Conservation (phyloP, 53 echinoderm and acorn worm genomes). For the Hippasteria phrygiana region DNA sequence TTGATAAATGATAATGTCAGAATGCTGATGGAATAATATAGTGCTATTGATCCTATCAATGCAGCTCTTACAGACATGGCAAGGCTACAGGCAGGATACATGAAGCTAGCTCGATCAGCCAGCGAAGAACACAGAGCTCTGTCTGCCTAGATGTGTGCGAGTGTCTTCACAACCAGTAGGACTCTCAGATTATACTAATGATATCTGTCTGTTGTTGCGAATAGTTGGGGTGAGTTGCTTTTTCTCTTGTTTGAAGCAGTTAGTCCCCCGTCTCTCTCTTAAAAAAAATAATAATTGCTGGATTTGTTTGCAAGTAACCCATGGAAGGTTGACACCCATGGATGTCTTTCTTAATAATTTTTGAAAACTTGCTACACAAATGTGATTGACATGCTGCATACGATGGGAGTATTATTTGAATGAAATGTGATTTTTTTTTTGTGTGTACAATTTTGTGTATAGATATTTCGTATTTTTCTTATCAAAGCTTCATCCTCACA, state of each 20-base stretch:
- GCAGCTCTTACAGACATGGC: not conserved
- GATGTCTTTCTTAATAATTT: not conserved
- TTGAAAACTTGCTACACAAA: not conserved
- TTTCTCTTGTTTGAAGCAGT: not conserved
- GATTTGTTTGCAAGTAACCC: too few species aligned
- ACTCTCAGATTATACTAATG: slow-evolving; percentile 11
- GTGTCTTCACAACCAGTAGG: slow-evolving; percentile 3
- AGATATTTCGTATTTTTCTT: not conserved
- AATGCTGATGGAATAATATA: slow-evolving; percentile 52
- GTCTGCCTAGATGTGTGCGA: not conserved
- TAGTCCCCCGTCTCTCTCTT: too few species aligned
- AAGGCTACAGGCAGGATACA: not conserved
- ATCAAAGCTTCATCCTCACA: not conserved
- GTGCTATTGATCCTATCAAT: slow-evolving; percentile 31
- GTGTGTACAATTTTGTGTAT: not conserved
- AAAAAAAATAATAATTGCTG: too few species aligned
- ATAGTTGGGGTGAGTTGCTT: slow-evolving; percentile 21
- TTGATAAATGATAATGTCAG: slow-evolving; percentile 59
- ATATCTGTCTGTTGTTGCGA: slow-evolving; percentile 11
- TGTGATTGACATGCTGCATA: not conserved
- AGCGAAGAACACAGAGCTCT: not conserved
- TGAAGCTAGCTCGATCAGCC: too few species aligned
- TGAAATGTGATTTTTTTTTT: not conserved
- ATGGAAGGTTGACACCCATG: too few species aligned
- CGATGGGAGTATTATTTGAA: not conserved